Evolutionary conservation across 1,140 invertebrate species (phyloP), one percentile per base, ranked within the genome.

Genomic region (Diachasmimorpha longicaudata): DNA sequence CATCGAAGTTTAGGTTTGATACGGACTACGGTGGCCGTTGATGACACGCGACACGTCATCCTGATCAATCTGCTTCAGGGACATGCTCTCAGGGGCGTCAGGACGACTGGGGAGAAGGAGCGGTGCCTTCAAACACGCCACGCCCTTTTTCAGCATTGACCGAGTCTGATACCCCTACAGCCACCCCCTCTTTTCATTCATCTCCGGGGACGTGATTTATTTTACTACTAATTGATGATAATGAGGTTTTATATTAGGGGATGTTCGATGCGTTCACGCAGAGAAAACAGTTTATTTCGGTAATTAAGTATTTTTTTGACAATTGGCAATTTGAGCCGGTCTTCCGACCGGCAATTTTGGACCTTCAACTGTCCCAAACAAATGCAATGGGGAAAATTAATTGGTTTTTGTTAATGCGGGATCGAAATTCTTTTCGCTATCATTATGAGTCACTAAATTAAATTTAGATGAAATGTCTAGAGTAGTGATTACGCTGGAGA

Each of bases 101-200:
- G 58, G 19, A 37, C n/a, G 39, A 9, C 31, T n/a, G 9, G 21
- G 78, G 76, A 74, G 70, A 39, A 76, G 81, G 81, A 81, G 81
- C 79, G 80, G 80, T 81, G 78, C 72, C 25, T 74, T 63, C 78
- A 72, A 75, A 48, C 52, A 63, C 37, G 81, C 81, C 81, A 81
- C 81, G 70, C 81, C 80, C 81, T 78, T 25, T 79, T 75, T 70
- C 68, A 4, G 0, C 58, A 4, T 3, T 19, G 3, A n/a, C 52
- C 3, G 21, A 1, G 14, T 63, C 21, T 14, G 44, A 42, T 14
- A 31, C 37, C n/a, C 31, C n/a, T n/a, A 21, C 21, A 42, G 4
- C 44, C 21, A 67, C 13, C 23, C 16, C 48, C 11, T 63, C 31
- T 63, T 31, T 58, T 25, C 52, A 52, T 23, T 63, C 58, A 55